Evolutionary conservation across 2,888 invertebrate species (phyloP).

Genomic region (Choristoneura rosaceana): DNA sequence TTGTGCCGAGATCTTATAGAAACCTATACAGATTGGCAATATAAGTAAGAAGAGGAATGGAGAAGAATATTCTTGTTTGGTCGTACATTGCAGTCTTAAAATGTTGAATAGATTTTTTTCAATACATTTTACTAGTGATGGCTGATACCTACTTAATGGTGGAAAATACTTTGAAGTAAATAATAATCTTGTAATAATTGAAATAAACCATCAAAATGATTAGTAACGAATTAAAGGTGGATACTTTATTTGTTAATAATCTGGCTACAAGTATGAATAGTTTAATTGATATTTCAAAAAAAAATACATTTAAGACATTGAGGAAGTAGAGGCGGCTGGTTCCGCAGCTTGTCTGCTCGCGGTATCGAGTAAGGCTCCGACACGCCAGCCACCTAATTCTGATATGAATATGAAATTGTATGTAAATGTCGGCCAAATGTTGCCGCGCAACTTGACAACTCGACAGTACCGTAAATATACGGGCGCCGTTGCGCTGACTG

Average conservation of each 20-base stretch:
- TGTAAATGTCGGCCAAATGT: conserved; percentile 78
- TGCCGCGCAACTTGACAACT: conserved; percentile 75
- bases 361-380: conserved; percentile 55
- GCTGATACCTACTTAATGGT: too few relatives aligned
- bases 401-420: conserved; percentile 82
- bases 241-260: too few relatives aligned
- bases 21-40: conserved; percentile 2
- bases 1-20: conserved; percentile 11
- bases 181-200: too few relatives aligned
- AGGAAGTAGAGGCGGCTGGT: conserved; percentile 49
- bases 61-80: neutral
- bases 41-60: conserved; percentile 10
- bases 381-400: conserved; percentile 71
- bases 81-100: neutral
- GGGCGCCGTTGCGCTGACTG: conserved; percentile 69
- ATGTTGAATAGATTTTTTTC: too few relatives aligned
- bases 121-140: too few relatives aligned
- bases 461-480: conserved; percentile 76
- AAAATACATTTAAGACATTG: too few relatives aligned
- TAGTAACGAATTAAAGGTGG: neutral
- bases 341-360: conserved; percentile 52
- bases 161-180: too few relatives aligned
- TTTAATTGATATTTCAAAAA: too few relatives aligned
- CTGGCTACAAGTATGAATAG: too few relatives aligned
- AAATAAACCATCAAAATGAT: too few relatives aligned